Evolutionary conservation across 2,113 vertebrate genomes (phyloP).

Genomic region (Varanus salvator): DNA sequence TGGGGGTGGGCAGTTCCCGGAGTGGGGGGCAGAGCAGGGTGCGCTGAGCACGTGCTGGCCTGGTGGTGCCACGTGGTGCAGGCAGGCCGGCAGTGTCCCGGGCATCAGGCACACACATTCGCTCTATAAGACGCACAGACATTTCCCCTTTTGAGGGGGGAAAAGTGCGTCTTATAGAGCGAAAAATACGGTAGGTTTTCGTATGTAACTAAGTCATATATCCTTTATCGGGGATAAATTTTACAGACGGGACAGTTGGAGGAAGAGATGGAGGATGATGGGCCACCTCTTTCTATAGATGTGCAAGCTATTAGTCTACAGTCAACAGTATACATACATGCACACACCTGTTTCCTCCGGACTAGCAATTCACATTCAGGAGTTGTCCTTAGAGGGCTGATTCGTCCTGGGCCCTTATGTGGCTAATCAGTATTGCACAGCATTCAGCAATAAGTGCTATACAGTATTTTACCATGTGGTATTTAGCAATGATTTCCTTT

Average conservation of each 20-base stretch:
- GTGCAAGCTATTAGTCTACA: background rate
- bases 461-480: slow-evolving; percentile 5
- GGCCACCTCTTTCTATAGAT: background rate
- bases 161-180: no score
- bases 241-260: background rate
- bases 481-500: slow-evolving; percentile 54
- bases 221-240: background rate
- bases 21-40: no score
- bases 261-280: background rate
- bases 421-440: background rate
- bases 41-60: no score
- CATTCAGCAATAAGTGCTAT: background rate
- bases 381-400: background rate
- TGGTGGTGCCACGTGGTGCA: no score
- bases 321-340: background rate
- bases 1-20: no score
- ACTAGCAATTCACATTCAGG: background rate
- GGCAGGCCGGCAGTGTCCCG: no score
- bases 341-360: no score
- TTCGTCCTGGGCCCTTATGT: background rate
- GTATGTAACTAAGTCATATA: background rate
- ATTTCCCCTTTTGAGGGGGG: no score
- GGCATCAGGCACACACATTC: no score
- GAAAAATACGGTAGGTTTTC: no score
- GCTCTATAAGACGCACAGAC: no score